A percentile compares a stretch with the other conserved stretches of the same genome.
These are phyloP conservation scores for Geotrupes spiniger DNA, from an alignment of 2,888 invertebrate genomes.

Conservation along the genomic window DNA sequence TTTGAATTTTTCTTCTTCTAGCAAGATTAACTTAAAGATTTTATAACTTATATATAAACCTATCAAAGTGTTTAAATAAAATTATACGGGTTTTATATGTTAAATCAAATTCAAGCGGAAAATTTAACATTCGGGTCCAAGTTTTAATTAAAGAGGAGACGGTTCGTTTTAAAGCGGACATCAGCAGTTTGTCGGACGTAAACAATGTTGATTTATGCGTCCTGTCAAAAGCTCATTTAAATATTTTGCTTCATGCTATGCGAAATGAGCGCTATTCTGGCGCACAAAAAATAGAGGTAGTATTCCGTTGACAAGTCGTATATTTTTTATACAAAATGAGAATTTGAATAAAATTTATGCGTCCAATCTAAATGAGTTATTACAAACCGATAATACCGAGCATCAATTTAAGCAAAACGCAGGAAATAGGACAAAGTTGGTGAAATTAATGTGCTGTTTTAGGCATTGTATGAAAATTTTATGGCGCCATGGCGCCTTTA, in stretches of 20 bases:
- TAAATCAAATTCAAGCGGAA: constrained; percentile 2
- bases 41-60: no score
- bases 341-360: constrained; percentile 3
- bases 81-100: no score
- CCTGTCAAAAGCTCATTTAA: constrained; percentile 8
- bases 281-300: constrained; percentile 2
- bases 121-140: not conserved
- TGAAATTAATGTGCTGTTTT: no score
- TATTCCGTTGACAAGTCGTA: constrained; percentile 2
- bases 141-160: constrained; percentile 5
- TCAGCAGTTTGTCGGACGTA: constrained; percentile 7
- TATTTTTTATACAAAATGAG: not conserved
- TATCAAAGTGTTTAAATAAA: no score
- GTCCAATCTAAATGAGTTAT: constrained; percentile 5
- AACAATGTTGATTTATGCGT: constrained; percentile 6
- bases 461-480: no score
- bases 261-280: constrained; percentile 4
- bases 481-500: no score
- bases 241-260: constrained; percentile 5
- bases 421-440: no score
- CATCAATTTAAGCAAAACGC: not conserved
- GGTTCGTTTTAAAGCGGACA: constrained; percentile 2
- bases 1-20: no score
- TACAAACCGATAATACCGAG: constrained; percentile 1
- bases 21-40: no score